Percentiles rank a stretch among this genome's conserved stretches.
Conservation (phyloP, 2,888 invertebrate genomes). For the Thyatira batis region DNA sequence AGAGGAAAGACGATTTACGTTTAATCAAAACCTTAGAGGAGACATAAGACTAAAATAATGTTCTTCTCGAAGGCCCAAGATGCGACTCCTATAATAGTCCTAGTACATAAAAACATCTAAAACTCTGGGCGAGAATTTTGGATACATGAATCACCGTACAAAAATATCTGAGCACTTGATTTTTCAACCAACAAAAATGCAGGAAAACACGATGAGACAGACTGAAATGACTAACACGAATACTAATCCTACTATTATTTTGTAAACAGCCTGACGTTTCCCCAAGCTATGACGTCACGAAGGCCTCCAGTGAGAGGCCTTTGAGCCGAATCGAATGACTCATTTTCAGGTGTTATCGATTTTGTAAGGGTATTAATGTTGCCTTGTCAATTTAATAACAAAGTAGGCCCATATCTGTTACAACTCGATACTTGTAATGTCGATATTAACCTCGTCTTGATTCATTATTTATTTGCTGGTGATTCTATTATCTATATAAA, state of each 20-base stretch:
- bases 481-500: no score
- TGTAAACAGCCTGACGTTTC: not conserved
- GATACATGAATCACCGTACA: no score
- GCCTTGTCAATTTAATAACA: not conserved
- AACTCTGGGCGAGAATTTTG: no score
- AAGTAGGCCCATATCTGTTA: not conserved
- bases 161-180: not conserved
- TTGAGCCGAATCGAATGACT: not conserved
- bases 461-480: not conserved
- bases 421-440: not conserved
- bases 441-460: not conserved
- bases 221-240: not conserved
- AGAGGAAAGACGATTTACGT: no score
- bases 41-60: no score
- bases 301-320: not conserved
- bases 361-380: not conserved
- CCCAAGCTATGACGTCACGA: not conserved
- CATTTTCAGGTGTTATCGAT: slow-evolving; percentile 1
- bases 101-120: no score
- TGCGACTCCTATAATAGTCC: no score
- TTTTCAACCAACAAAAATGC: not conserved
- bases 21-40: no score
- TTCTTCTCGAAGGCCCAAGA: no score
- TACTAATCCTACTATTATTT: not conserved
- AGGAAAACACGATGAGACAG: not conserved